Conservation (phyloP, 2,797 vertebrate species). For the Hyperoplus lanceolatus region DNA sequence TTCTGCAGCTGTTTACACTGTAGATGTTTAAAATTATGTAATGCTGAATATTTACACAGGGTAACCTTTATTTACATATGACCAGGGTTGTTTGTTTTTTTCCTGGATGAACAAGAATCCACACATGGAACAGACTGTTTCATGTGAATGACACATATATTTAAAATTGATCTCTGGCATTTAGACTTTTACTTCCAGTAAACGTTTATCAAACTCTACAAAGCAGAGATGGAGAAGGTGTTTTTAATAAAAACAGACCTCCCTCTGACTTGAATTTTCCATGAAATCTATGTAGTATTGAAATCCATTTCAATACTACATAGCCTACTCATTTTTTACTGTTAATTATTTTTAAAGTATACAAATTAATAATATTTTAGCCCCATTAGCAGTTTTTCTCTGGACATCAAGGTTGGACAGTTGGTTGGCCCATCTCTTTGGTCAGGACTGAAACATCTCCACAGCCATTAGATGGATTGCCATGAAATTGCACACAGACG, state of each 20-base stretch:
- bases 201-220: background rate
- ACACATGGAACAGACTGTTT: background rate
- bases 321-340: no score
- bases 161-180: background rate
- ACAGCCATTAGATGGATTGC: background rate
- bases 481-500: background rate
- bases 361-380: background rate
- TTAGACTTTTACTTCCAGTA: background rate
- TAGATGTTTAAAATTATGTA: background rate
- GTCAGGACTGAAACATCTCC: background rate
- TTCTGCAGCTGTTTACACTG: slow-evolving; percentile 30
- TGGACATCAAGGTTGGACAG: background rate
- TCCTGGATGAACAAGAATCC: background rate
- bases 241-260: background rate
- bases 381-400: background rate
- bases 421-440: background rate
- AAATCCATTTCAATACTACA: no score
- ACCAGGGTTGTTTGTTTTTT: slow-evolving; percentile 3
- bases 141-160: background rate
- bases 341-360: background rate
- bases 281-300: no score
- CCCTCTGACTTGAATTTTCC: background rate
- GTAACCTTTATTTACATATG: slow-evolving; percentile 5
- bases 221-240: background rate
- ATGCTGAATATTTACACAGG: background rate